Conservation (phyloP, 2,888 invertebrate genomes). For the Tiliacea citrago region DNA sequence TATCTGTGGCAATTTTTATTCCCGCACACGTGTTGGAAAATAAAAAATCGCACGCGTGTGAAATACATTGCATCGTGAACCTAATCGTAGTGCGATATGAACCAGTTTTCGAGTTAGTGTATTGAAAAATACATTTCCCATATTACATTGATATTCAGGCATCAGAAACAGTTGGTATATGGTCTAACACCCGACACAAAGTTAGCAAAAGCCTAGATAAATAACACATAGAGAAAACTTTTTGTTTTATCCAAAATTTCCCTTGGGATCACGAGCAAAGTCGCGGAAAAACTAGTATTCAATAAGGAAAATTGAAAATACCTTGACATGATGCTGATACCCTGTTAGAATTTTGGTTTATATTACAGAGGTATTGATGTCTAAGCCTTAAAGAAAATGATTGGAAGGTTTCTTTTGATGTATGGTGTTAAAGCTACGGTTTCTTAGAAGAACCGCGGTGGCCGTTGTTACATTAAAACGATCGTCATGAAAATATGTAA, state of each 20-base stretch:
- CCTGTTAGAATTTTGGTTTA: neutral
- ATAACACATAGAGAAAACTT: constrained; percentile 26
- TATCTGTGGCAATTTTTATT: too few relatives aligned
- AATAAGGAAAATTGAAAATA: constrained; percentile 32
- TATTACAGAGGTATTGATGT: constrained; percentile 4
- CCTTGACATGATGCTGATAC: constrained; percentile 27
- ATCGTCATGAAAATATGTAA: neutral
- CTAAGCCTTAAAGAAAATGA: neutral
- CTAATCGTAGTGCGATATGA: too few relatives aligned
- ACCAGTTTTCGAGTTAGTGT: too few relatives aligned
- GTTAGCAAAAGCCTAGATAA: neutral
- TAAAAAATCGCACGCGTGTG: too few relatives aligned
- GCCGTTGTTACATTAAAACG: neutral
- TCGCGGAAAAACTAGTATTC: constrained; percentile 24
- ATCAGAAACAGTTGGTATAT: neutral
- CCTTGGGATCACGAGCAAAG: constrained; percentile 13
- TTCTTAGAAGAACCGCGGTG: too few relatives aligned
- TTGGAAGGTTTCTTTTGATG: neutral
- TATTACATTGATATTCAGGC: too few relatives aligned
- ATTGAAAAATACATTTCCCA: too few relatives aligned
- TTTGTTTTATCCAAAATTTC: constrained; percentile 33
- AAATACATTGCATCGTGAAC: too few relatives aligned
- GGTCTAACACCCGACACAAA: neutral
- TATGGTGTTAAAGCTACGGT: neutral
- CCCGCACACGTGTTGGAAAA: too few relatives aligned